phyloP scores from a whole-genome alignment of 2,888 invertebrate genomes.

The Phyto melanocephala region DNA sequence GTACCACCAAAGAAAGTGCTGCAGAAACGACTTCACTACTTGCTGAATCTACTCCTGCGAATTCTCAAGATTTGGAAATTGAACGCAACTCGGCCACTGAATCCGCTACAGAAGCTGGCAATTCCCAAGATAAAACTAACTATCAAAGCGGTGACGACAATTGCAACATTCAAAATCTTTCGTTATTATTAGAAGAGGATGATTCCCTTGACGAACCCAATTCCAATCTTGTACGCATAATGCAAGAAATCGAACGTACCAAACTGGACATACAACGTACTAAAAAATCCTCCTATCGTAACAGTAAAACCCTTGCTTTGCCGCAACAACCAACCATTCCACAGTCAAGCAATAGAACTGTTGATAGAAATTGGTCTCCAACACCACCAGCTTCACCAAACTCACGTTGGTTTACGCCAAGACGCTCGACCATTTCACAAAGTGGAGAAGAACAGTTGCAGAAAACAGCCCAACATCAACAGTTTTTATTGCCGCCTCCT shows the following conservation, averaged over 20 bases:
- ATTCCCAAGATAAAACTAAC: constrained; percentile 47
- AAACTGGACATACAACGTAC: constrained; percentile 74
- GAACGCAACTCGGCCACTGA: constrained; percentile 67
- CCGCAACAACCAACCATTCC: constrained; percentile 49
- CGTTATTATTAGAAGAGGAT: constrained; percentile 61
- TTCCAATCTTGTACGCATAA: constrained; percentile 70
- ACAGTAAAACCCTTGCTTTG: constrained; percentile 51
- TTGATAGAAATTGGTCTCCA: constrained; percentile 73
- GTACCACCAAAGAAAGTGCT: not conserved
- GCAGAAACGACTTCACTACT: constrained; percentile 13
- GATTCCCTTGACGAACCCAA: constrained; percentile 69
- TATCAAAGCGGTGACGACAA: constrained; percentile 18
- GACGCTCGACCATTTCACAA: constrained; percentile 44
- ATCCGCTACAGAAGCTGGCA: constrained; percentile 44
- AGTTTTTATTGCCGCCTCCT: constrained; percentile 26
- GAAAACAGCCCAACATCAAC: constrained; percentile 26
- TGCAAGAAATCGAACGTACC: constrained; percentile 76
- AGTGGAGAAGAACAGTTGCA: constrained; percentile 36
- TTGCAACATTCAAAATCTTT: constrained; percentile 1
- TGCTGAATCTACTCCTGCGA: constrained; percentile 61
- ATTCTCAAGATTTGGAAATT: constrained; percentile 40
- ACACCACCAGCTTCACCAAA: constrained; percentile 74
- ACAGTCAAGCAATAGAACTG: constrained; percentile 60
- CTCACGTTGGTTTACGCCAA: constrained; percentile 61
- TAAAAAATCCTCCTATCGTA: constrained; percentile 68